Evolutionary conservation across 2,797 vertebrate species (phyloP).

Genomic region (Telmatherina bonti): DNA sequence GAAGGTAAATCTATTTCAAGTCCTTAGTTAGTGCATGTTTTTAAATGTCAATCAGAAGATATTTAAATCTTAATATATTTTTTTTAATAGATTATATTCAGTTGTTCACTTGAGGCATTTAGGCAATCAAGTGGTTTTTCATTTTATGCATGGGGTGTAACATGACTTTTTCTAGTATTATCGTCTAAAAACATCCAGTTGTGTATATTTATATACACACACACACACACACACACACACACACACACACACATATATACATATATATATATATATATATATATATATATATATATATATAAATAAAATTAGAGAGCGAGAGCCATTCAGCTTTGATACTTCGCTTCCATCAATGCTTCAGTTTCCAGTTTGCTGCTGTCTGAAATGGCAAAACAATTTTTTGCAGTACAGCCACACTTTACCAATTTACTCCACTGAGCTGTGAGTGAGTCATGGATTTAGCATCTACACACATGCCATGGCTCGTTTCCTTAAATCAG

Average conservation of each 20-base stretch:
- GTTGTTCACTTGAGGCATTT: no score
- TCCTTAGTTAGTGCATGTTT: not conserved
- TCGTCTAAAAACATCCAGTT: no score
- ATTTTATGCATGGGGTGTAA: no score
- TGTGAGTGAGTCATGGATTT: conserved; percentile 43
- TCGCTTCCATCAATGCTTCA: not conserved
- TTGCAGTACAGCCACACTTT: not conserved
- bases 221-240: no score
- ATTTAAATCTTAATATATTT: not conserved
- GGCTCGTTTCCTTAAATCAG: conserved; percentile 37
- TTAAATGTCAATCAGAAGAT: not conserved
- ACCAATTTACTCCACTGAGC: conserved; percentile 16
- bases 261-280: no score
- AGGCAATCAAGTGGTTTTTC: no score
- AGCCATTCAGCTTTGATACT: conserved; percentile 1
- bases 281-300: no score
- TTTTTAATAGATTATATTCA: no score
- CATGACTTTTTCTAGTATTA: no score
- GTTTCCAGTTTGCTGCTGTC: not conserved
- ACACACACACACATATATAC: no score
- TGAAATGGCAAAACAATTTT: not conserved
- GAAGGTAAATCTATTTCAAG: not conserved
- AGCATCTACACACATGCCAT: conserved; percentile 25
- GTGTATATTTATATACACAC: no score
- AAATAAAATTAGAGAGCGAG: no score